Percentiles rank a stretch among this genome's conserved stretches.
These are phyloP conservation scores for Drosophila mayri DNA, from an alignment of 1,140 invertebrate genomes.

Conservation along the genomic window DNA sequence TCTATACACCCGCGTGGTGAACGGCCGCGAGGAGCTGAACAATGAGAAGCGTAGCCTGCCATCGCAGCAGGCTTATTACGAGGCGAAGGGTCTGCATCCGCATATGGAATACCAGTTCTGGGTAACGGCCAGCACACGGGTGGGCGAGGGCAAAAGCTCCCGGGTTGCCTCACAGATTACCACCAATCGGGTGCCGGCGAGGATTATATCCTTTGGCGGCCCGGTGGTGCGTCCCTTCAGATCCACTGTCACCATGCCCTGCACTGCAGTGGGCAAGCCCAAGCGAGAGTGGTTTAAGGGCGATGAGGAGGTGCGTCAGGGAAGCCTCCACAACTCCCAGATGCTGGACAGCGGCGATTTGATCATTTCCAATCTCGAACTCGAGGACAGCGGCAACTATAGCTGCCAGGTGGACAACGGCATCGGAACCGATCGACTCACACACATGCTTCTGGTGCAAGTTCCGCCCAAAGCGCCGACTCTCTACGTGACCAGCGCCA, in stretches of 20 bases:
- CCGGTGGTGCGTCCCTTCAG: constrained; percentile 88
- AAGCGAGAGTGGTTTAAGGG: constrained; percentile 89
- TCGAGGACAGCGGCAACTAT: constrained; percentile 90
- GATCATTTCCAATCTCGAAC: constrained; percentile 88
- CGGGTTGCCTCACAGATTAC: constrained; percentile 87
- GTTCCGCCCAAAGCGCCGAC: constrained; percentile 89
- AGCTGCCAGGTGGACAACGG: constrained; percentile 91
- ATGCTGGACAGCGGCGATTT: constrained; percentile 88
- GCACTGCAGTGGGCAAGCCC: constrained; percentile 89
- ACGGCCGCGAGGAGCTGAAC: constrained; percentile 89
- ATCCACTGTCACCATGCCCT: constrained; percentile 87
- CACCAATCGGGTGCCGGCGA: constrained; percentile 87
- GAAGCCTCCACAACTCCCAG: constrained; percentile 87
- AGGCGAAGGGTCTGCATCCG: constrained; percentile 89
- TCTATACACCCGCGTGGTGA: constrained; percentile 90
- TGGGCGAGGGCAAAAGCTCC: constrained; percentile 91
- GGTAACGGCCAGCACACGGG: constrained; percentile 91
- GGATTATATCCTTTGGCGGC: constrained; percentile 90
- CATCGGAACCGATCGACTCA: constrained; percentile 88
- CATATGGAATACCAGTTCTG: constrained; percentile 93
- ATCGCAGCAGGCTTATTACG: constrained; percentile 88
- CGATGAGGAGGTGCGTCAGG: constrained; percentile 85
- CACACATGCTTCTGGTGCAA: constrained; percentile 88
- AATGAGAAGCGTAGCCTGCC: constrained; percentile 88
- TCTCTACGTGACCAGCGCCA: constrained; percentile 90